A percentile compares a stretch with the other conserved stretches of the same genome.
phyloP scores from a whole-genome alignment of 2,888 invertebrate genomes.

The Fragum whitleyi region DNA sequence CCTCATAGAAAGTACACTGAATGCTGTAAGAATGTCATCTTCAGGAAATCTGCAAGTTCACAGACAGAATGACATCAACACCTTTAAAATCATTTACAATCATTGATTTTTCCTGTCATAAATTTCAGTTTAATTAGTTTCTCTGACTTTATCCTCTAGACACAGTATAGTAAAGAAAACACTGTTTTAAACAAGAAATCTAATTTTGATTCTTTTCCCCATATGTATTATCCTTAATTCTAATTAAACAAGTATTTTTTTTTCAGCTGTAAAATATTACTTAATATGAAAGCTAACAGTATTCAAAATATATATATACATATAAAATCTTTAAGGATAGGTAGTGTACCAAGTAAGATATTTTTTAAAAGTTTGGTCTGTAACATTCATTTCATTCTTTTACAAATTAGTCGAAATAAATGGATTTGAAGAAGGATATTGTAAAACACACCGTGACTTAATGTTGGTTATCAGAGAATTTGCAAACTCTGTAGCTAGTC shows the following conservation, averaged over 20 bases:
- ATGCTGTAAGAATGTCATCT: slow-evolving; percentile 11
- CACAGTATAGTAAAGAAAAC: neutral
- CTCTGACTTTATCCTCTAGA: neutral
- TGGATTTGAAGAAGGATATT: neutral
- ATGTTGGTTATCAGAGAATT: slow-evolving; percentile 30
- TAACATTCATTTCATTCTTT: neutral
- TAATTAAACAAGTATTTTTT: neutral
- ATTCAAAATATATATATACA: neutral
- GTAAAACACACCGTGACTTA: slow-evolving; percentile 13
- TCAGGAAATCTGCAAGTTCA: slow-evolving; percentile 20
- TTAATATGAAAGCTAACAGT: neutral
- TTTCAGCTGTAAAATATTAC: neutral
- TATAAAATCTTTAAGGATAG: neutral
- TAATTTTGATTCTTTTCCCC: neutral
- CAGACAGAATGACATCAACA: neutral
- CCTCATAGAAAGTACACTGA: slow-evolving; percentile 17
- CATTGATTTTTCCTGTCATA: neutral
- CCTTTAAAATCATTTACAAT: neutral
- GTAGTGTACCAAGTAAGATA: neutral
- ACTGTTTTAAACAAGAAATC: too few species aligned
- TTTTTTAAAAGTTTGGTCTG: neutral
- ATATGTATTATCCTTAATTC: neutral
- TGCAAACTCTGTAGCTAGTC: slow-evolving; percentile 15
- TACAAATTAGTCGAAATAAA: neutral
- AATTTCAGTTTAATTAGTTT: neutral